phyloP scores from a whole-genome alignment of 2,888 invertebrate species.

The Agrotis segetum region DNA sequence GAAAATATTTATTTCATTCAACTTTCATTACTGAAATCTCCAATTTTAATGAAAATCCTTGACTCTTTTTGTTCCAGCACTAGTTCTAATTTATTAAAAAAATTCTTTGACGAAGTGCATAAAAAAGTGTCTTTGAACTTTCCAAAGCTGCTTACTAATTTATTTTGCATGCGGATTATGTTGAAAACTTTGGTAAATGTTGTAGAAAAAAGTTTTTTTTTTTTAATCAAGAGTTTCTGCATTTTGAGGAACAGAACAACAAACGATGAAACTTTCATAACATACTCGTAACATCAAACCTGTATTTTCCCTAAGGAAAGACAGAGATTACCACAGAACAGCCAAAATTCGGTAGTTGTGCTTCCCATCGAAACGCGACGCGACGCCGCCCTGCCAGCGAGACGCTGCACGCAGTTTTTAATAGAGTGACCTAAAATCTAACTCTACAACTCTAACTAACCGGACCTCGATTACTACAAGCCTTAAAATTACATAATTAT shows the following conservation, averaged over 20 bases:
- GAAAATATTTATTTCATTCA: slow-evolving; percentile 13
- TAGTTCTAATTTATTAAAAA: slow-evolving; percentile 17
- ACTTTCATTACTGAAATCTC: slow-evolving; percentile 10
- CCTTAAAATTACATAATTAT: too few relatives aligned
- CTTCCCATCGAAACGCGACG: too few relatives aligned
- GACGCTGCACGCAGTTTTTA: too few relatives aligned
- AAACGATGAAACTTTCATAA: neutral
- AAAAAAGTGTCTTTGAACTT: slow-evolving; percentile 39
- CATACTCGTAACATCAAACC: too few relatives aligned
- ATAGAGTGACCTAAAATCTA: too few relatives aligned
- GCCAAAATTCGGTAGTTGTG: too few relatives aligned
- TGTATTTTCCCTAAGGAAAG: too few relatives aligned
- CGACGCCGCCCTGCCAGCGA: too few relatives aligned
- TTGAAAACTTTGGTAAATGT: neutral
- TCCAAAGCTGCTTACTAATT: slow-evolving; percentile 16
- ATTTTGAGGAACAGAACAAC: too few relatives aligned
- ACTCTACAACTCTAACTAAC: too few relatives aligned
- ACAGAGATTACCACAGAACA: too few relatives aligned
- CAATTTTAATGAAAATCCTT: slow-evolving; percentile 34
- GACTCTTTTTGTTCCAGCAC: neutral
- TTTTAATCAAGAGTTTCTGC: neutral
- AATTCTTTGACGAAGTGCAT: slow-evolving; percentile 25
- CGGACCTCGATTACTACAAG: too few relatives aligned
- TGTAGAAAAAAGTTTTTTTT: neutral
- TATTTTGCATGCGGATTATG: neutral